Conservation (phyloP, 1,140 invertebrate species). For the silkworm (Bombyx mori) region DNA sequence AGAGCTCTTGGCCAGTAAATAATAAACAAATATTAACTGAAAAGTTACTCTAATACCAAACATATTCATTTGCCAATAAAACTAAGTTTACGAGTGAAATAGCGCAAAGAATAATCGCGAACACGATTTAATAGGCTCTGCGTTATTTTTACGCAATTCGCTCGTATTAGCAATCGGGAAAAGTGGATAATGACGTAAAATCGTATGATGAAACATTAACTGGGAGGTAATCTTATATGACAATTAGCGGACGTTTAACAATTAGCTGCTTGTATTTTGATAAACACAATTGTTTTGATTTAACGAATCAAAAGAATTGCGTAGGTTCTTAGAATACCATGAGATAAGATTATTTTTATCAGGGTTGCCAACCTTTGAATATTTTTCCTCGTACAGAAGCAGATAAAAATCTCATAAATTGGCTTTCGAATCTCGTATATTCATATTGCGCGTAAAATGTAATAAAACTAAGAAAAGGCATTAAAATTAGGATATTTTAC, state of each 20-base stretch:
- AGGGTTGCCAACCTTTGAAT: no score
- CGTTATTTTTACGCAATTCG: no score
- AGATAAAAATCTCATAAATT: no score
- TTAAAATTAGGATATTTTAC: no score
- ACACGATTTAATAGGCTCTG: background rate
- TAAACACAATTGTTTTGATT: conserved; percentile 19
- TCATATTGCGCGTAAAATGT: no score
- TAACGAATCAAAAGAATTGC: no score
- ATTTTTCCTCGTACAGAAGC: no score
- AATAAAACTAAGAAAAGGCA: no score
- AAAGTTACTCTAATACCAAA: conserved; percentile 26
- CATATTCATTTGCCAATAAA: conserved; percentile 15
- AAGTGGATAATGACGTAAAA: conserved; percentile 17
- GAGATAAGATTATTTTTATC: no score
- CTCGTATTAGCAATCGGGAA: no score
- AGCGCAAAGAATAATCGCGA: conserved; percentile 10
- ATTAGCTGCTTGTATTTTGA: conserved; percentile 20
- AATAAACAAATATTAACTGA: conserved; percentile 34
- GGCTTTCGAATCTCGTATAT: no score
- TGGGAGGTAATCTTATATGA: conserved; percentile 31
- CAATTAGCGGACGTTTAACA: conserved; percentile 16
- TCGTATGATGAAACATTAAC: conserved; percentile 19
- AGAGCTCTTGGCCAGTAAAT: conserved; percentile 38
- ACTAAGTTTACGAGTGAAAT: conserved; percentile 1
- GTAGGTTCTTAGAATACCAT: no score